Percentiles rank a stretch among this genome's conserved stretches.
Conservation (phyloP, 2,888 invertebrate species). For the Perithous albicinctus region DNA sequence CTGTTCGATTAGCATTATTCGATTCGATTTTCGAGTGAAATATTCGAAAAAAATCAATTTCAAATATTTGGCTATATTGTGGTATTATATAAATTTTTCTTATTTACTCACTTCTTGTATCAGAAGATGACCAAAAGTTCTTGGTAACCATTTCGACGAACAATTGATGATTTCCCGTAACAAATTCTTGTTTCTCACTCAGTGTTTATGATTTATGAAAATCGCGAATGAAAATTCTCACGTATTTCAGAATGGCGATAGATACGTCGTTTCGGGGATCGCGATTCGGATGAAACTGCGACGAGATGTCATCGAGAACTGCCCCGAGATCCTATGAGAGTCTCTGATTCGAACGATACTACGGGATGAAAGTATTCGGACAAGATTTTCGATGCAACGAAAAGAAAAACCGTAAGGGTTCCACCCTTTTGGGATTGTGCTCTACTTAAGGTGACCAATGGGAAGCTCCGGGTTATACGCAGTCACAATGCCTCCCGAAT, state of each 20-base stretch:
- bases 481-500: conserved; percentile 65
- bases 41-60: no score
- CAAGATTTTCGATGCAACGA: conserved; percentile 53
- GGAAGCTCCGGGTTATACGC: conserved; percentile 52
- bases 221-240: neutral
- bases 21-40: no score
- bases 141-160: conserved; percentile 31
- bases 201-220: neutral
- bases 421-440: conserved; percentile 77
- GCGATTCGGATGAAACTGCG: conserved; percentile 60
- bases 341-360: conserved; percentile 8
- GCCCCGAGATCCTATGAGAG: conserved; percentile 15
- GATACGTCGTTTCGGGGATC: conserved; percentile 25
- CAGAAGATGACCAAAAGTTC: conserved; percentile 9
- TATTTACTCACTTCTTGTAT: conserved; percentile 34
- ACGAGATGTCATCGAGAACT: conserved; percentile 54
- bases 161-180: neutral
- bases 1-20: no score
- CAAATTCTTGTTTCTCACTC: no score
- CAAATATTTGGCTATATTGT: no score
- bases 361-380: conserved; percentile 20
- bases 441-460: conserved; percentile 80
- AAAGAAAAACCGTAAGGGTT: conserved; percentile 65
- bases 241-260: neutral
- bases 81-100: neutral